A percentile compares a stretch with the other conserved stretches of the same genome.
phyloP scores from a whole-genome alignment of 2,113 vertebrate genomes.

The Pionites leucogaster region DNA sequence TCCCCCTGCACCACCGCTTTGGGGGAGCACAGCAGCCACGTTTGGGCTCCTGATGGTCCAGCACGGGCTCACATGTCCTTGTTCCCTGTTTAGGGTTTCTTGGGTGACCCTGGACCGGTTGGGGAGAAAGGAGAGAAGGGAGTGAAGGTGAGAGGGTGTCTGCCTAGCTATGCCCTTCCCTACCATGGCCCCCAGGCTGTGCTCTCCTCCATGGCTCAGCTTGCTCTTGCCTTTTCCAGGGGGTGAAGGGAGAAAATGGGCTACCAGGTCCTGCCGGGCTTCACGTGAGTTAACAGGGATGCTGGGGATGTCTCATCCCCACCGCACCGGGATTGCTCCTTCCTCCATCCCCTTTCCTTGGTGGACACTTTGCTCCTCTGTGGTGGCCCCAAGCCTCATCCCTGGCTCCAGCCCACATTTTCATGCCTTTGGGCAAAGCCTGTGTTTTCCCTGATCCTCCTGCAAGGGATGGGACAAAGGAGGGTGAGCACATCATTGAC shows the following conservation, averaged over 20 bases:
- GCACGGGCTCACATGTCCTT: neutral
- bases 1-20: neutral
- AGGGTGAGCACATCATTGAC: neutral
- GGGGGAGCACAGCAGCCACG: fast-evolving
- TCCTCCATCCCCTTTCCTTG: neutral
- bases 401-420: neutral
- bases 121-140: constrained; percentile 83
- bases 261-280: constrained; percentile 73
- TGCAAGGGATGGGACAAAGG: neutral
- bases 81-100: constrained; percentile 75
- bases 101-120: constrained; percentile 72
- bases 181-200: fast-evolving
- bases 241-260: constrained; percentile 75
- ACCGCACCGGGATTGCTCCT: neutral
- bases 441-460: neutral
- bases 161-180: neutral
- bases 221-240: constrained; percentile 71
- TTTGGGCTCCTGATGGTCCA: neutral
- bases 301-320: fast-evolving
- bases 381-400: fast-evolving
- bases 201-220: neutral
- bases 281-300: constrained; percentile 71
- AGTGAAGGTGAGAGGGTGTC: constrained; percentile 78
- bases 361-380: neutral
- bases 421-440: neutral